Conservation (phyloP, 2,113 vertebrate species). For the Asarcornis scutulata region DNA sequence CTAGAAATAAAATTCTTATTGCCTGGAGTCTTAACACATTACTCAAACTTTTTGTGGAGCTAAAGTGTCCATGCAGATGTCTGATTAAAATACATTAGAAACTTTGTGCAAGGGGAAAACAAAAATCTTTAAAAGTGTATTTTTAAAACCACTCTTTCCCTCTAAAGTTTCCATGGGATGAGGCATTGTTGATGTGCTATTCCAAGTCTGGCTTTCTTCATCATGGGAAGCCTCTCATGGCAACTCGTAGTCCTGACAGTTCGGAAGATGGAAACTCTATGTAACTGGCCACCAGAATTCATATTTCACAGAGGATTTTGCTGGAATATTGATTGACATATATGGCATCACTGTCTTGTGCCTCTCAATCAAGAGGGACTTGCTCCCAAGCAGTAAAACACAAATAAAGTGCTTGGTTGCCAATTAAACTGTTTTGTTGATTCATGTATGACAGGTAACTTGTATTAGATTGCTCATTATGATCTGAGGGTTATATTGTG, state of each 20-base stretch:
- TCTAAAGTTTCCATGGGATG: neutral
- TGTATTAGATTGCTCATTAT: neutral
- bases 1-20: neutral
- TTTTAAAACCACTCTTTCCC: neutral
- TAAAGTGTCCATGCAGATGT: neutral
- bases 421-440: neutral
- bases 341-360: neutral
- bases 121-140: neutral
- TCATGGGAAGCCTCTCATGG: neutral
- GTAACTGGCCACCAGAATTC: neutral
- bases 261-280: neutral
- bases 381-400: neutral
- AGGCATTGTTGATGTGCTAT: neutral
- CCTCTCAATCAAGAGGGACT: neutral
- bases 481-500: neutral
- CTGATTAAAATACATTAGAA: neutral
- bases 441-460: slow-evolving; percentile 8
- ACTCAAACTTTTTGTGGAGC: neutral
- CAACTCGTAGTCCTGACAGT: neutral
- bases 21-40: neutral
- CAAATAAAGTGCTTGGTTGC: neutral
- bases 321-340: neutral
- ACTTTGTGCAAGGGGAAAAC: neutral
- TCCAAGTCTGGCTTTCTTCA: neutral
- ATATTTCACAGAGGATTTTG: neutral